Evolutionary conservation across 2,797 vertebrate species (phyloP), one percentile per base, ranked within the genome.

Genomic region (Bryconaethiops microstoma): DNA sequence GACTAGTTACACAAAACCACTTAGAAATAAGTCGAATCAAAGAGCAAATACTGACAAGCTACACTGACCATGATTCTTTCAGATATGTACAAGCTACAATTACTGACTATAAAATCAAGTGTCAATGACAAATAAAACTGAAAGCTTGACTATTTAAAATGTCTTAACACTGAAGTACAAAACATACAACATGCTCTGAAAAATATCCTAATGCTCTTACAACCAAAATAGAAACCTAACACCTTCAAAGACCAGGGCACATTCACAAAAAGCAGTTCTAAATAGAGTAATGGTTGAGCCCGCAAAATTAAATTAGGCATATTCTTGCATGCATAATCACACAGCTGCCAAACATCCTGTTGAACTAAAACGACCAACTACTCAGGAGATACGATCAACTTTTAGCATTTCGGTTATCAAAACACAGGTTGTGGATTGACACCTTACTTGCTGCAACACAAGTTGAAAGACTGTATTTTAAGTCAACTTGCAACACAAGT

Each of bases 371-470:
- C 29, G n/a, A 67, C 63, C 40, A 72, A 76, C 77, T 64, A 76
- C 50, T 45, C 19, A 65, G 29, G 13, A 72, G 86, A 85, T 87
- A 85, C 76, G 39, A 80, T 85, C 72, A 69, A 50, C 57, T 77
- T 29, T 35, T 80, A 13, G 42, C 62, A 76, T 80, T 76, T 82
- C 25, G 83, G 17, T 39, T 77, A 83, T 65, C 23, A 76, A 75
- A 71, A 76, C 48, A 80, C 25, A 29, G 16, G 7, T 21, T 54
- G 25, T 62, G 9, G 54, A 35, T 17, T 76, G 39, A 68, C 4
- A 65, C 17, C 48, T 42, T 52, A 40, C 21, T 21, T 29, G 39
- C n/a, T 80, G 68, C 10, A 68, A n/a, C 29, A n/a, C 3, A 68
- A 12, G n/a, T 13, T 42, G 8, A 3, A 52, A 65, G 10, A 29